These are phyloP conservation scores for Erythrolamprus reginae DNA, from an alignment of 2,113 vertebrate species.

Conservation along the genomic window DNA sequence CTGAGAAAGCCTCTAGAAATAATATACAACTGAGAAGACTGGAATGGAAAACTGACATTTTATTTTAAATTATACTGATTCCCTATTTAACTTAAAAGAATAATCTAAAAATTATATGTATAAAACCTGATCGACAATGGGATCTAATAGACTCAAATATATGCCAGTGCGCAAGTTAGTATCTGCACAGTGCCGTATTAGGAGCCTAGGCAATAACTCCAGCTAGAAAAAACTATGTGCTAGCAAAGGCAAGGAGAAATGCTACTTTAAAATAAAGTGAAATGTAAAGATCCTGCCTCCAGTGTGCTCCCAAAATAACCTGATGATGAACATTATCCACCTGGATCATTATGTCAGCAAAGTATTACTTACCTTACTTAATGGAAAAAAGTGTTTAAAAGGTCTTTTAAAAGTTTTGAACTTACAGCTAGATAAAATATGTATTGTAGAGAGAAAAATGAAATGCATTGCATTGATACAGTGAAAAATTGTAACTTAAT, in stretches of 20 bases:
- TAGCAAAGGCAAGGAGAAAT: not conserved
- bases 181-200: not conserved
- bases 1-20: not conserved
- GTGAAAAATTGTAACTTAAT: not conserved
- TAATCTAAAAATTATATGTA: not conserved
- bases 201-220: not conserved
- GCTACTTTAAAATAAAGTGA: not conserved
- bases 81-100: not conserved
- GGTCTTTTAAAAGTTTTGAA: not conserved
- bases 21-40: not conserved
- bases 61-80: not conserved
- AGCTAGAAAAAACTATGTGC: not conserved
- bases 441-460: not conserved
- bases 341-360: not conserved
- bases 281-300: not conserved
- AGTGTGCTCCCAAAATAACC: not conserved
- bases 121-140: not conserved
- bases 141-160: not conserved
- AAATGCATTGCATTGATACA: not conserved
- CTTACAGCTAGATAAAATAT: not conserved
- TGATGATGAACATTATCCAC: not conserved
- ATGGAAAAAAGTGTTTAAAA: not conserved
- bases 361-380: not conserved
- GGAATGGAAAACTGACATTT: not conserved
- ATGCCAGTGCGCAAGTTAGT: not conserved